Evolutionary conservation across 2,888 invertebrate species (phyloP).

Genomic region (Pachydiplax longipennis): DNA sequence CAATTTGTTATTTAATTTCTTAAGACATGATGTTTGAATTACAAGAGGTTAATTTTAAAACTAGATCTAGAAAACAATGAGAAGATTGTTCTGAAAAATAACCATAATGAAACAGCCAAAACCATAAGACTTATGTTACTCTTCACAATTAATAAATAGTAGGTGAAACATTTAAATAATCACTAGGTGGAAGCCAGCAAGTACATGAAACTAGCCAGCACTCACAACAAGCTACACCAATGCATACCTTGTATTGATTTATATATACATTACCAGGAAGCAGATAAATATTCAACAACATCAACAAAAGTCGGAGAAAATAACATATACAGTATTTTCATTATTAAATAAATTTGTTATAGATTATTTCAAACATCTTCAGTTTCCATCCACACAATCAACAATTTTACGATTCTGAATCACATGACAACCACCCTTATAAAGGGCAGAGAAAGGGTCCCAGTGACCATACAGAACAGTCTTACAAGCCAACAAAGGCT

Average conservation of each 20-base stretch:
- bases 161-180: neutral
- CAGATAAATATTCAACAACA: slow-evolving; percentile 35
- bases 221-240: neutral
- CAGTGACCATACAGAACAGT: slow-evolving; percentile 7
- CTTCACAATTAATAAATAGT: neutral
- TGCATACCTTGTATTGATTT: neutral
- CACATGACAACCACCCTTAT: slow-evolving; percentile 42
- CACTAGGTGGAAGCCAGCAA: neutral
- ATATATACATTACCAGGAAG: slow-evolving; percentile 16
- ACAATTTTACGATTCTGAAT: slow-evolving; percentile 38
- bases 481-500: neutral
- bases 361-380: slow-evolving; percentile 10
- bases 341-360: slow-evolving; percentile 7
- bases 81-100: neutral
- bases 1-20: neutral
- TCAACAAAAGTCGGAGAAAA: slow-evolving; percentile 29
- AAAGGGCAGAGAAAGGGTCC: slow-evolving; percentile 40
- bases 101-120: neutral
- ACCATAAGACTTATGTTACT: neutral
- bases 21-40: neutral
- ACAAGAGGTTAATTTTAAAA: neutral
- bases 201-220: neutral
- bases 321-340: slow-evolving; percentile 17
- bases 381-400: slow-evolving; percentile 13
- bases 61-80: neutral